phyloP scores from a whole-genome alignment of 1,140 invertebrate species.

The Sycophila sp. region DNA sequence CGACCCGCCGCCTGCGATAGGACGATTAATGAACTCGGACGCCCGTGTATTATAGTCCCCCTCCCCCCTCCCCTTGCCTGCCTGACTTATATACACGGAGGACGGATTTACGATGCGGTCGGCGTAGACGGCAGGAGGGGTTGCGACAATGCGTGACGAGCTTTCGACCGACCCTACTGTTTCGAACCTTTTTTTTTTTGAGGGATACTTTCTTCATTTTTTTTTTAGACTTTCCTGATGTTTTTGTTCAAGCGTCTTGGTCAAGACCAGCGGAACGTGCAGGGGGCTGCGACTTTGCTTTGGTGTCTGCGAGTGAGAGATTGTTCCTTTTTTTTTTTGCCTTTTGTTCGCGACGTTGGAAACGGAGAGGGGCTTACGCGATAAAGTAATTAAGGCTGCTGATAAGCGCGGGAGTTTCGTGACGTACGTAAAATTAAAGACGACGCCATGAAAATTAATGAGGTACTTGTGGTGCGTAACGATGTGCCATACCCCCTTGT shows the following conservation, averaged over 20 bases:
- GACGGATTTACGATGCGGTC: conserved; percentile 1
- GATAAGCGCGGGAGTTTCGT: no score
- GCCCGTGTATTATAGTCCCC: conserved; percentile 1
- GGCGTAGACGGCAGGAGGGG: background rate
- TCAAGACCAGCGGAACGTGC: no score
- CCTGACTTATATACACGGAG: conserved; percentile 1
- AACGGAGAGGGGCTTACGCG: background rate
- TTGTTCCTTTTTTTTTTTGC: background rate
- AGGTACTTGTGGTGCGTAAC: no score
- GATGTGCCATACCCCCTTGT: no score
- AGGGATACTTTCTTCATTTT: background rate
- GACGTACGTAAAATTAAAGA: no score
- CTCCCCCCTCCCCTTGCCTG: background rate
- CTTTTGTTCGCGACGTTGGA: background rate
- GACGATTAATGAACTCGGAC: conserved; percentile 31
- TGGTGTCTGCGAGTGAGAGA: no score
- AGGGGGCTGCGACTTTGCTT: no score
- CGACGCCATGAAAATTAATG: no score
- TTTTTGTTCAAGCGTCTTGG: no score
- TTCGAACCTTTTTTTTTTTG: background rate
- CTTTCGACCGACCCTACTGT: conserved; percentile 2
- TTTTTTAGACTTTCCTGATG: no score
- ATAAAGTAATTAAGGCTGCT: no score
- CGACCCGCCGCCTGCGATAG: background rate
- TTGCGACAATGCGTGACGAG: conserved; percentile 4